These are phyloP conservation scores for Muscicapa adusta DNA, from an alignment of 2,113 vertebrate genomes.

Conservation along the genomic window DNA sequence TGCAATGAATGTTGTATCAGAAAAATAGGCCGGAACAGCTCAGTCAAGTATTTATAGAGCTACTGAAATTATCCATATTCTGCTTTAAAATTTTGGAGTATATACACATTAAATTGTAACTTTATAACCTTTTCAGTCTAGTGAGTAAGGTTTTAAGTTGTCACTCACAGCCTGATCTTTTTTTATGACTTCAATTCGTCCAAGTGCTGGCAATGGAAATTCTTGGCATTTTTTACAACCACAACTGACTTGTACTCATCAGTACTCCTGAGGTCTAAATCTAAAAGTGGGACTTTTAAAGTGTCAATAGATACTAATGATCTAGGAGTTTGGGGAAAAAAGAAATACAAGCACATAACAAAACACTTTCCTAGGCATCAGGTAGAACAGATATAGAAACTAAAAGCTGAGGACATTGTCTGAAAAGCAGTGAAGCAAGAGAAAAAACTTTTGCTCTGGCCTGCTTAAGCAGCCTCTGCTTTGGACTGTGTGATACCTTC, in stretches of 20 bases:
- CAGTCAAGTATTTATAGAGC: slow-evolving; percentile 46
- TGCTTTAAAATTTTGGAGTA: slow-evolving; percentile 47
- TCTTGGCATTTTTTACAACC: slow-evolving; percentile 37
- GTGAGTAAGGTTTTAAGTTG: slow-evolving; percentile 31
- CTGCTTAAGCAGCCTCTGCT: neutral
- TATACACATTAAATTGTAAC: slow-evolving; percentile 40
- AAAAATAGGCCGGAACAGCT: slow-evolving; percentile 37
- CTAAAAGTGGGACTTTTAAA: neutral
- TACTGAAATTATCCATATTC: slow-evolving; percentile 35
- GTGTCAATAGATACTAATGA: neutral
- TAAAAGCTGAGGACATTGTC: neutral
- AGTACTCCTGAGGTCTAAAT: slow-evolving; percentile 17
- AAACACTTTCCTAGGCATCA: neutral
- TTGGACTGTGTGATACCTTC: neutral
- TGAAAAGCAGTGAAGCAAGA: neutral
- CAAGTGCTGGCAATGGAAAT: slow-evolving; percentile 1
- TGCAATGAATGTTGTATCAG: neutral
- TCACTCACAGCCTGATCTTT: slow-evolving; percentile 47
- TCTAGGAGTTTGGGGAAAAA: neutral
- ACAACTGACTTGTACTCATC: slow-evolving; percentile 1
- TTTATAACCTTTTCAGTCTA: slow-evolving; percentile 52
- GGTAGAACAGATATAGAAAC: neutral
- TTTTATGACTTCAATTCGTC: slow-evolving; percentile 55
- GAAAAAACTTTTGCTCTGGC: neutral
- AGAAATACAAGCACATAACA: neutral